phyloP scores from a whole-genome alignment of 2,113 vertebrate species.

The Podocnemis expansa region DNA sequence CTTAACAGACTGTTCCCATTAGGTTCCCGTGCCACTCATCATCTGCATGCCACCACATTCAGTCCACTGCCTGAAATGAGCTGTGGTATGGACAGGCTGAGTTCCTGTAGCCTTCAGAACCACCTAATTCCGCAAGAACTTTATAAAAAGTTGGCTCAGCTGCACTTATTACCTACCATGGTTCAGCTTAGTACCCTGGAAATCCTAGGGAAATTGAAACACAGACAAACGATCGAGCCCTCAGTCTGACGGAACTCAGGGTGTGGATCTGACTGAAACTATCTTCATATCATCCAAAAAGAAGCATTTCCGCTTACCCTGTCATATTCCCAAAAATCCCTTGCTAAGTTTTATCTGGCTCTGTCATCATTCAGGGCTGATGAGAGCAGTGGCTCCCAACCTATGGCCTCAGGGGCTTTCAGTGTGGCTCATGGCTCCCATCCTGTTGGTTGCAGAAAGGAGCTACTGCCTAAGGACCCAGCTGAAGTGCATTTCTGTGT shows the following conservation, averaged over 20 bases:
- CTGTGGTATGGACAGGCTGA: not conserved
- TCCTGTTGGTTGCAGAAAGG: too few relatives aligned
- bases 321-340: not conserved
- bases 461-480: too few relatives aligned
- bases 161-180: not conserved
- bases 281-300: not conserved
- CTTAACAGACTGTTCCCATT: not conserved
- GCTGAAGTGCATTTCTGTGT: too few relatives aligned
- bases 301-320: not conserved
- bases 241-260: fast-evolving
- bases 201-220: not conserved
- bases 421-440: too few relatives aligned
- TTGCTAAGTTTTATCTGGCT: not conserved
- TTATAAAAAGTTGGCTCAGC: not conserved
- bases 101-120: not conserved
- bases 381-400: too few relatives aligned
- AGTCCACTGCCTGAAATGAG: not conserved
- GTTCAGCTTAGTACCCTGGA: fast-evolving
- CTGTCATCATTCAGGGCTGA: not conserved
- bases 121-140: not conserved
- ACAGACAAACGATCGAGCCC: not conserved
- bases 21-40: not conserved
- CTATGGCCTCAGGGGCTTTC: too few relatives aligned
- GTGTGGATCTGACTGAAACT: not conserved
- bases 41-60: not conserved